phyloP scores from a whole-genome alignment of 2,888 invertebrate species.

The Rhamphomyia laevipes region DNA sequence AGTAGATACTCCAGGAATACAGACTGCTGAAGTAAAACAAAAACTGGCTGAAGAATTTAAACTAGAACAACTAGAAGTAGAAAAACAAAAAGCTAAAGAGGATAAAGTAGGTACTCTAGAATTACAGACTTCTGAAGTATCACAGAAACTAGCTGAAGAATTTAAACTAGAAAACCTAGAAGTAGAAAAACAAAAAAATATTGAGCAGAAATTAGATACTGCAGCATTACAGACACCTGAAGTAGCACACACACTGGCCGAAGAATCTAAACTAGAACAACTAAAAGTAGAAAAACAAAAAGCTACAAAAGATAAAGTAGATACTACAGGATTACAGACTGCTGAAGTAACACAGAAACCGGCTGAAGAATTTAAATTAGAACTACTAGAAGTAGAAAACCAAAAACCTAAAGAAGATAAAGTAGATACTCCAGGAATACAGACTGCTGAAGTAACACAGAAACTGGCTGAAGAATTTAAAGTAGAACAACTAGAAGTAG shows the following conservation, averaged over 20 bases:
- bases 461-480: too few species aligned
- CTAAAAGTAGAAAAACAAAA: background rate
- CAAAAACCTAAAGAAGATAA: conserved; percentile 6
- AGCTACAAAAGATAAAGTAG: conserved; percentile 5
- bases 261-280: background rate
- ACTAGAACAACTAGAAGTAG: too few species aligned
- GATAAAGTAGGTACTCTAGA: background rate
- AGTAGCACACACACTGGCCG: background rate
- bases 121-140: background rate
- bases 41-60: background rate
- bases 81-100: too few species aligned
- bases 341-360: too few species aligned
- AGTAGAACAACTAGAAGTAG: too few species aligned
- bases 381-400: background rate
- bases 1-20: too few species aligned
- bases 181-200: too few species aligned
- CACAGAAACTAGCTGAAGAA: background rate
- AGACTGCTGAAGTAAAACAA: background rate
- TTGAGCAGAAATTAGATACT: background rate
- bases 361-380: too few species aligned
- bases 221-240: background rate
- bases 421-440: background rate
- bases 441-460: too few species aligned
- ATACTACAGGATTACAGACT: too few species aligned
- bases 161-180: background rate